These are phyloP conservation scores for Drosophila meridionalis DNA, from an alignment of 2,888 invertebrate genomes.

Conservation along the genomic window DNA sequence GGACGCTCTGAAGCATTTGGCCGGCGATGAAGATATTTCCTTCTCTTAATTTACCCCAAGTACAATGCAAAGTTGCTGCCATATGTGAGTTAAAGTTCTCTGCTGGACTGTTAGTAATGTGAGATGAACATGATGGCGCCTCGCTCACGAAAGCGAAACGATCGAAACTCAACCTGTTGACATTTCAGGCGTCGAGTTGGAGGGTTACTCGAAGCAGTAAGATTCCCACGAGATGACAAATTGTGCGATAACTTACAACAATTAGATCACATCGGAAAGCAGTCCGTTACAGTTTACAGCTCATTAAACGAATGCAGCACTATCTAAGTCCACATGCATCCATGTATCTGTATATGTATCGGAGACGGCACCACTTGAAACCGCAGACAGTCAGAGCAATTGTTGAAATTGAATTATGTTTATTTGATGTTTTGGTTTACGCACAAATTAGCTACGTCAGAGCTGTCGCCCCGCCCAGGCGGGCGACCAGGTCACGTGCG, in stretches of 20 bases:
- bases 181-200: slow-evolving; percentile 10
- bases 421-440: slow-evolving; percentile 81
- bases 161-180: slow-evolving; percentile 65
- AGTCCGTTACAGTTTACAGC: slow-evolving; percentile 54
- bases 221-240: slow-evolving; percentile 64
- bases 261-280: slow-evolving; percentile 49
- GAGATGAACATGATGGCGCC: slow-evolving; percentile 57
- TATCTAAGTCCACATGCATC: slow-evolving; percentile 12
- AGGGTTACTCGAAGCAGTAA: background rate
- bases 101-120: slow-evolving; percentile 62
- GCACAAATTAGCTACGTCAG: slow-evolving; percentile 84
- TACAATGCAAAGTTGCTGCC: slow-evolving; percentile 11
- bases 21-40: background rate
- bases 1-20: background rate
- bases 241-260: slow-evolving; percentile 27
- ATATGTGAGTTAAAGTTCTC: slow-evolving; percentile 36
- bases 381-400: slow-evolving; percentile 74
- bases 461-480: slow-evolving; percentile 55
- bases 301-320: slow-evolving; percentile 62
- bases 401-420: slow-evolving; percentile 85
- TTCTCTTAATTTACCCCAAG: slow-evolving; percentile 10
- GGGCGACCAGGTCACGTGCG: slow-evolving; percentile 71
- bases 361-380: slow-evolving; percentile 55
- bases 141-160: slow-evolving; percentile 3
- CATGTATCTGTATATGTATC: slow-evolving; percentile 13